These are phyloP conservation scores for Arbacia lixula DNA, from an alignment of 53 echinoderm and acorn worm genomes.

Conservation along the genomic window DNA sequence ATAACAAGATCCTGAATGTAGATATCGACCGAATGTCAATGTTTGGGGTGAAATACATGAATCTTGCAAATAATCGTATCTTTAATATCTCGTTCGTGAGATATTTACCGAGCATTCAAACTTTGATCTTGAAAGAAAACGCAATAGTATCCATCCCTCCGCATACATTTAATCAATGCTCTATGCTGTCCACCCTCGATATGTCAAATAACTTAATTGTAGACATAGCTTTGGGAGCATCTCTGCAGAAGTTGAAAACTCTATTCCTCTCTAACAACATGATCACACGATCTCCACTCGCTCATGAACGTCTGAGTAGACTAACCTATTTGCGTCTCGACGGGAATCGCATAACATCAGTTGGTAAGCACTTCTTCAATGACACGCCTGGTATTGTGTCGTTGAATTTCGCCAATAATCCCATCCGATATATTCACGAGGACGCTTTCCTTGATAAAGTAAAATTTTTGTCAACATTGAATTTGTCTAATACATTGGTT, in stretches of 20 bases:
- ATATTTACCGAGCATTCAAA: neutral
- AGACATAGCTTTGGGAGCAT: neutral
- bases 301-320: neutral
- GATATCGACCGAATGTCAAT: neutral
- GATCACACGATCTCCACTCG: neutral
- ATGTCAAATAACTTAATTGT: constrained; percentile 5
- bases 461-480: no score
- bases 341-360: neutral
- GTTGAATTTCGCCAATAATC: constrained; percentile 12
- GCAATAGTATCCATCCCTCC: neutral
- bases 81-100: constrained; percentile 13
- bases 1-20: neutral
- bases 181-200: neutral
- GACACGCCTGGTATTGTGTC: neutral
- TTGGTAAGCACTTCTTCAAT: neutral
- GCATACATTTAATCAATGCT: neutral
- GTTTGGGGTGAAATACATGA: constrained; percentile 1
- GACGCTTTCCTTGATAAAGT: neutral
- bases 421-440: neutral
- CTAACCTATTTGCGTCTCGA: neutral
- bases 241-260: neutral
- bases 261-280: constrained; percentile 11
- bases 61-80: neutral
- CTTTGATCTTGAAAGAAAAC: neutral
- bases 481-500: no score